A percentile compares a stretch with the other conserved stretches of the same genome.
phyloP scores from a whole-genome alignment of 2,888 invertebrate genomes.

The Coenonympha arcania region DNA sequence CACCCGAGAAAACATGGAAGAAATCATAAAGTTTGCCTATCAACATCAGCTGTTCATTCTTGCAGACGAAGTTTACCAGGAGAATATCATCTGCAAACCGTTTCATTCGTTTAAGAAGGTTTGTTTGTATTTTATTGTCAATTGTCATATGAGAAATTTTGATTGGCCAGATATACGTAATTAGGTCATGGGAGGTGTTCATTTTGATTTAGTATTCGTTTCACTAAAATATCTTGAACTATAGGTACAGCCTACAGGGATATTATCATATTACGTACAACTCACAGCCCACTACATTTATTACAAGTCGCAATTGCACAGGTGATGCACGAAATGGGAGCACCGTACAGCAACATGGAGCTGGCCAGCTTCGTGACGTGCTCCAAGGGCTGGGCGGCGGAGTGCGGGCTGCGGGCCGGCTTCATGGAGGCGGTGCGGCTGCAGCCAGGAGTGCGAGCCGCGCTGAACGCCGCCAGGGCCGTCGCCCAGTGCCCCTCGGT shows the following conservation, averaged over 20 bases:
- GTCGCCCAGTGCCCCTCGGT: constrained; percentile 92
- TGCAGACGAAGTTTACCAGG: constrained; percentile 96
- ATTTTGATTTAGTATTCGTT: too few relatives aligned
- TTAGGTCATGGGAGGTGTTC: too few relatives aligned
- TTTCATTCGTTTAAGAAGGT: constrained; percentile 95
- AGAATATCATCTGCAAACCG: constrained; percentile 87
- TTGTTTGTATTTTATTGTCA: constrained; percentile 6
- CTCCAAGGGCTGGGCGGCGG: constrained; percentile 93
- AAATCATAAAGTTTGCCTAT: constrained; percentile 92
- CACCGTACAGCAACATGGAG: constrained; percentile 87
- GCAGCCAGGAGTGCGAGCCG: constrained; percentile 81
- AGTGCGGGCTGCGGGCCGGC: constrained; percentile 94
- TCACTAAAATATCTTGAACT: too few relatives aligned
- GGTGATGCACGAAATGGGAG: constrained; percentile 90
- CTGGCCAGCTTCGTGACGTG: constrained; percentile 94
- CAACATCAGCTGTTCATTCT: constrained; percentile 88
- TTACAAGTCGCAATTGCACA: constrained; percentile 29
- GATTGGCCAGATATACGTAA: too few relatives aligned
- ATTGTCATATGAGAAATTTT: too few relatives aligned
- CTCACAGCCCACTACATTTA: too few relatives aligned
- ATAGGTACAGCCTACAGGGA: too few relatives aligned
- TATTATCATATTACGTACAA: too few relatives aligned
- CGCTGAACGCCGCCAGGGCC: constrained; percentile 87
- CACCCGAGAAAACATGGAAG: constrained; percentile 87
- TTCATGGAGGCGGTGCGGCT: constrained; percentile 91